Base-by-base conservation (phyloP, 2,797 vertebrate species). In the Enteromius argenteus region DNA sequence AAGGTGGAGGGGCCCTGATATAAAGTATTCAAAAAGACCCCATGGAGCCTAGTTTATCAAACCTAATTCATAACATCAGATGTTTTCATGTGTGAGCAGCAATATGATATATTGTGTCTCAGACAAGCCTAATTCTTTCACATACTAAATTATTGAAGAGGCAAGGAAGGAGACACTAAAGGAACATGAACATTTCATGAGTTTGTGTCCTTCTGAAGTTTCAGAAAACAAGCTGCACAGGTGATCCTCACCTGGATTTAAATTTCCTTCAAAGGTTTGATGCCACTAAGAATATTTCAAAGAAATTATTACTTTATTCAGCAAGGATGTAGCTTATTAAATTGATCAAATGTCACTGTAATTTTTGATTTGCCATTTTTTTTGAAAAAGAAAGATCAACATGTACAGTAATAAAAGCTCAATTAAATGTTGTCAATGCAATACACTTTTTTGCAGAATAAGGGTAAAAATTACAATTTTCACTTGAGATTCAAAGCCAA, bases 151-250 rank as follows among this genome's bases (percentile, higher is more conserved):
- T 87, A 86, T 88, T 88, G 5, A 90, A 32, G 7, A 60, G 14
- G 19, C 83, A 72, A 78, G 67, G 62, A 32, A 68, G 49, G 35
- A 9, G 62, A 85, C 30, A 84, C 80, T 83, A 89, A 68, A 78
- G 51, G 71, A 0, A 17, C 92, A 93, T 94, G 89, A 92, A 94
- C 86, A 90, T 91, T 94, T 92, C 66, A 94, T 87, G 73, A 85
- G 58, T 69, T n/a, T 32, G 71, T 46, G 67, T 82, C 58, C 81
- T 42, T 37, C 72, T 87, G 91, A 91, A 90, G 93, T 72, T 66
- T 82, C 90, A 95, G 89, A 90, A 71, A 1, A 84, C 23, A 66
- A 69, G 67, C 62, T 37, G 85, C 2, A 86, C 62, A 83, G 72
- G 79, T 79, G 77, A 84, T 23, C 64, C 67, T 49, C 51, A n/a